These are phyloP conservation scores for Amphipoea lucens DNA, from an alignment of 2,888 invertebrate genomes.

Conservation along the genomic window DNA sequence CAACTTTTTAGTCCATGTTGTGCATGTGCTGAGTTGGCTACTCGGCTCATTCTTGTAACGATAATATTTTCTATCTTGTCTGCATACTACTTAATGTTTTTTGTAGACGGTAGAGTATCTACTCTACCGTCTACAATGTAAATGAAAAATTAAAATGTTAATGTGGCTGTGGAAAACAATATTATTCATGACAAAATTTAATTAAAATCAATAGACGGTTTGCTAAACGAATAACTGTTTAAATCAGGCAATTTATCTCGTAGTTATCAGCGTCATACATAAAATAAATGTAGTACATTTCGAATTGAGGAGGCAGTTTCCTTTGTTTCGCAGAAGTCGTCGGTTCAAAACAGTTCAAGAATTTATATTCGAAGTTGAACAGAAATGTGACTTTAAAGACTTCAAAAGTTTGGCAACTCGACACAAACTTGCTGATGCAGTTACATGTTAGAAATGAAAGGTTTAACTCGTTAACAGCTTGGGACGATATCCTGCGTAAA, in stretches of 20 bases:
- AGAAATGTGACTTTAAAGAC: conserved; percentile 11
- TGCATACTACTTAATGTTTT: not conserved
- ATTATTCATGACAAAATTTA: not conserved
- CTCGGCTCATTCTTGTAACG: not conserved
- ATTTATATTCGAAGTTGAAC: conserved; percentile 20
- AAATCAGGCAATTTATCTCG: no score
- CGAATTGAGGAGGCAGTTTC: not conserved
- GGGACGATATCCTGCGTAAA: not conserved
- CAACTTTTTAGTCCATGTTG: not conserved
- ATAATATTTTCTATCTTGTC: not conserved
- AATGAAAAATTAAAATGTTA: not conserved
- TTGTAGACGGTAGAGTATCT: not conserved
- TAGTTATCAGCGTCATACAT: no score
- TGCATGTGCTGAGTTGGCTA: not conserved
- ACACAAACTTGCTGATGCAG: not conserved
- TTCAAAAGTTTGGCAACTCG: conserved; percentile 13
- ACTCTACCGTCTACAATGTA: no score
- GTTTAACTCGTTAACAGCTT: conserved; percentile 19
- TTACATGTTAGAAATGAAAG: conserved; percentile 1
- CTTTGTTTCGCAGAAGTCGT: not conserved
- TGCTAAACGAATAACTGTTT: no score
- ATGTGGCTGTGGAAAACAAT: not conserved
- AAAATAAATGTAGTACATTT: no score
- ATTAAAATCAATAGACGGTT: no score
- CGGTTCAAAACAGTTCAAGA: conserved; percentile 3